Evolutionary conservation across 2,888 invertebrate genomes (phyloP).

Genomic region (Dione juno): DNA sequence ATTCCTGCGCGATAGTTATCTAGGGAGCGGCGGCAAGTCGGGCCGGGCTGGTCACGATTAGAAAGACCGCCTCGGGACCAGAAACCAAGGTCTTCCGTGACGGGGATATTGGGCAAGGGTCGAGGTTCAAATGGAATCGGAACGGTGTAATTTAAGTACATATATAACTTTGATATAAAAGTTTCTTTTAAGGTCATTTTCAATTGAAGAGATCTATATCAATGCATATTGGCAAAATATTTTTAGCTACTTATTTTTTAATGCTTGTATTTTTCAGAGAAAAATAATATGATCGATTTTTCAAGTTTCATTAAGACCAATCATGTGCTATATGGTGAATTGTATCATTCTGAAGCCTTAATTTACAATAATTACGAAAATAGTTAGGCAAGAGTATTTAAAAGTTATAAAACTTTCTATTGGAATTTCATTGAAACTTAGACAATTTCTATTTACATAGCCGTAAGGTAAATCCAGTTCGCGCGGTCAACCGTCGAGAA

Average conservation of each 20-base stretch:
- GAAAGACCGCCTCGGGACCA: slow-evolving; percentile 61
- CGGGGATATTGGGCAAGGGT: slow-evolving; percentile 67
- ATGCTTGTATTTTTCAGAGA: too few relatives aligned
- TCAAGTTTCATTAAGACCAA: background rate
- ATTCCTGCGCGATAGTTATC: slow-evolving; percentile 63
- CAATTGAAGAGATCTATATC: background rate
- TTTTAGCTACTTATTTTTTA: background rate
- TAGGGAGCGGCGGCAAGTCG: slow-evolving; percentile 65
- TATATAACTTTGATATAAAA: too few relatives aligned
- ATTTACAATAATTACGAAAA: background rate
- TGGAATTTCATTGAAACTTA: slow-evolving; percentile 38
- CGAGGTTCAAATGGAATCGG: slow-evolving; percentile 65
- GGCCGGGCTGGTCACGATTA: slow-evolving; percentile 70
- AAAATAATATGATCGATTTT: too few relatives aligned
- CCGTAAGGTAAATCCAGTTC: slow-evolving; percentile 40
- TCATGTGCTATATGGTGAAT: background rate
- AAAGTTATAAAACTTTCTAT: slow-evolving; percentile 39
- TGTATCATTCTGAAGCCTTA: background rate
- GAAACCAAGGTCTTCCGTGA: slow-evolving; percentile 75
- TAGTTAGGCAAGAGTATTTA: slow-evolving; percentile 8
- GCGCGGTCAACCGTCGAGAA: slow-evolving; percentile 49
- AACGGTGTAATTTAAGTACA: slow-evolving; percentile 48
- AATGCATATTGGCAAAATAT: background rate
- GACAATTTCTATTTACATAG: slow-evolving; percentile 42
- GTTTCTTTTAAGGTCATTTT: background rate